Conservation (phyloP, 1,140 invertebrate species). For the Kradibia gibbosae region DNA sequence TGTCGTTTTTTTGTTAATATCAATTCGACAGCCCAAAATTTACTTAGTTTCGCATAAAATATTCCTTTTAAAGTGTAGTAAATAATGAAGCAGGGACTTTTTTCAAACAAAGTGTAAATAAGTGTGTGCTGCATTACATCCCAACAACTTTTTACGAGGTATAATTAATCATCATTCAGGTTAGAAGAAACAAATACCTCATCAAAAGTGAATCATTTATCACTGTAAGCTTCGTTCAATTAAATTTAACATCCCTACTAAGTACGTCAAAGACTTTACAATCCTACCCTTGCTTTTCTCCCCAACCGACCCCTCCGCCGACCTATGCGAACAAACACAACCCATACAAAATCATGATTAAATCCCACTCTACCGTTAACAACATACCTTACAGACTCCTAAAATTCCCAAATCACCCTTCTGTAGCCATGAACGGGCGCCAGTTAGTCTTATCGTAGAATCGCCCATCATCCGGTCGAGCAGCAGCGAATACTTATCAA, state of each 20-base stretch:
- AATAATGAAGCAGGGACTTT: no score
- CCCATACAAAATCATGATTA: not conserved
- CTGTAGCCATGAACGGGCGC: not conserved
- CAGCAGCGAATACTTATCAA: conserved; percentile 24
- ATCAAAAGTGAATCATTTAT: conserved; percentile 10
- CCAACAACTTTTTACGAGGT: not conserved
- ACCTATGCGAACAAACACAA: not conserved
- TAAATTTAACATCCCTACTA: not conserved
- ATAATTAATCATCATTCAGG: not conserved
- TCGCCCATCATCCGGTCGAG: conserved; percentile 22
- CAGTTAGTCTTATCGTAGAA: conserved; percentile 20
- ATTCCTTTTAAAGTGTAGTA: no score
- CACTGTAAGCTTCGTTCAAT: not conserved
- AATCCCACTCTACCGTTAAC: not conserved
- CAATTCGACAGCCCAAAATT: no score
- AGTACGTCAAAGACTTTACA: not conserved
- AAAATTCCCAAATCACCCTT: conserved; percentile 18
- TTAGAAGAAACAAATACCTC: not conserved
- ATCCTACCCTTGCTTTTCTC: not conserved
- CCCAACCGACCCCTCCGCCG: no score
- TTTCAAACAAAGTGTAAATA: not conserved
- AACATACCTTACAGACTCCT: conserved; percentile 6
- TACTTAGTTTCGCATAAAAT: no score
- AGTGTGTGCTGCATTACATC: not conserved
- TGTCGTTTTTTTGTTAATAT: no score